Evolutionary conservation across 2,797 vertebrate species (phyloP).

Genomic region (Helostoma temminkii): DNA sequence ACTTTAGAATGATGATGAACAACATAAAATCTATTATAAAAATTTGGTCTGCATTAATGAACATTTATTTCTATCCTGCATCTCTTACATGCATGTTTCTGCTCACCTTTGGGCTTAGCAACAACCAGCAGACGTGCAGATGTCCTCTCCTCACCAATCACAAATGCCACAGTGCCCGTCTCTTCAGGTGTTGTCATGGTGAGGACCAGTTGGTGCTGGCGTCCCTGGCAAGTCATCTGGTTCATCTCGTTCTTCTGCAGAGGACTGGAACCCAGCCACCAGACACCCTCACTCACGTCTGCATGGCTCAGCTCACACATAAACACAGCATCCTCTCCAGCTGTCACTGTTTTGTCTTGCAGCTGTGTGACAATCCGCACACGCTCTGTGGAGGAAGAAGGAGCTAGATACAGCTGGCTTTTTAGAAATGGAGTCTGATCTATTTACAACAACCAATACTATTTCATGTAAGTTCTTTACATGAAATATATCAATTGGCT

Average conservation of each 20-base stretch:
- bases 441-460: slow-evolving; percentile 18
- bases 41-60: no score
- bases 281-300: slow-evolving; percentile 86
- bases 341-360: slow-evolving; percentile 89
- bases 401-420: slow-evolving; percentile 46
- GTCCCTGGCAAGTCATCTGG: slow-evolving; percentile 83
- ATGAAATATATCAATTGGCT: neutral
- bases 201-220: slow-evolving; percentile 84
- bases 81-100: neutral
- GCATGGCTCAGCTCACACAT: slow-evolving; percentile 90
- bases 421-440: slow-evolving; percentile 48
- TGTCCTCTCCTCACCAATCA: slow-evolving; percentile 83
- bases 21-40: no score
- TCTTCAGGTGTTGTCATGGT: slow-evolving; percentile 83
- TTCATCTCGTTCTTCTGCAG: slow-evolving; percentile 94
- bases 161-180: slow-evolving; percentile 87
- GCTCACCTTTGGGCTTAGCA: slow-evolving; percentile 83
- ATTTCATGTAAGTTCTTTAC: slow-evolving; percentile 11
- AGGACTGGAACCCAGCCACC: slow-evolving; percentile 93
- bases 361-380: slow-evolving; percentile 85
- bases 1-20: slow-evolving; percentile 1
- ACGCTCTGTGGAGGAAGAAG: slow-evolving; percentile 74
- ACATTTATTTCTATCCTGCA: no score
- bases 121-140: slow-evolving; percentile 85
- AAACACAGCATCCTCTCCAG: slow-evolving; percentile 92